These are phyloP conservation scores for Hirundo rustica DNA, from an alignment of 2,797 vertebrate genomes.

Conservation along the genomic window DNA sequence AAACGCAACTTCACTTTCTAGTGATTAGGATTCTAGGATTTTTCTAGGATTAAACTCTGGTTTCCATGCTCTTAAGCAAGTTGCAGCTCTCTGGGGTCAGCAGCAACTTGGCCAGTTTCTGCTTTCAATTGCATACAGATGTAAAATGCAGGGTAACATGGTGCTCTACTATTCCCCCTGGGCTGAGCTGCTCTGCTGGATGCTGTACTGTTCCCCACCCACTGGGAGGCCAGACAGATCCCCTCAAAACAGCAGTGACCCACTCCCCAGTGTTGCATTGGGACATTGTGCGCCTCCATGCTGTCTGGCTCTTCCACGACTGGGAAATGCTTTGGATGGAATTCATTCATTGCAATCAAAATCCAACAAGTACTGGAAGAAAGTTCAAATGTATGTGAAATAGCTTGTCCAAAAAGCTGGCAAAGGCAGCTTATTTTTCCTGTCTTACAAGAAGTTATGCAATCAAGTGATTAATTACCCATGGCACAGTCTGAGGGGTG, in stretches of 20 bases:
- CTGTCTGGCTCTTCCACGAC: constrained; percentile 4
- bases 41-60: constrained; percentile 54
- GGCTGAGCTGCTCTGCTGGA: not conserved
- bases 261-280: not conserved
- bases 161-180: not conserved
- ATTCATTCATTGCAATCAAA: constrained; percentile 61
- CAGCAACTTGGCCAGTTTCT: constrained; percentile 17
- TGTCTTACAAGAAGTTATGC: constrained; percentile 73
- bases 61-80: constrained; percentile 26
- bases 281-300: not conserved
- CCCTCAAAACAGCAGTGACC: not conserved
- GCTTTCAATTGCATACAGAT: constrained; percentile 50
- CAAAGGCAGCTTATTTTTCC: constrained; percentile 70
- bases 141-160: not conserved
- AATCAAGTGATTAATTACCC: constrained; percentile 72
- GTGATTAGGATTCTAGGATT: not conserved
- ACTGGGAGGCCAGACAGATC: not conserved
- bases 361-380: constrained; percentile 65
- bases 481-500: constrained; percentile 59
- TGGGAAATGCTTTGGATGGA: constrained; percentile 35
- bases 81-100: constrained; percentile 32
- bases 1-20: constrained; percentile 51
- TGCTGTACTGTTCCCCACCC: not conserved
- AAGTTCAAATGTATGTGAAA: constrained; percentile 71
- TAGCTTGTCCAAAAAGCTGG: constrained; percentile 66